Conservation (phyloP, 2,888 invertebrate genomes). For the Diachrysia chrysitis region DNA sequence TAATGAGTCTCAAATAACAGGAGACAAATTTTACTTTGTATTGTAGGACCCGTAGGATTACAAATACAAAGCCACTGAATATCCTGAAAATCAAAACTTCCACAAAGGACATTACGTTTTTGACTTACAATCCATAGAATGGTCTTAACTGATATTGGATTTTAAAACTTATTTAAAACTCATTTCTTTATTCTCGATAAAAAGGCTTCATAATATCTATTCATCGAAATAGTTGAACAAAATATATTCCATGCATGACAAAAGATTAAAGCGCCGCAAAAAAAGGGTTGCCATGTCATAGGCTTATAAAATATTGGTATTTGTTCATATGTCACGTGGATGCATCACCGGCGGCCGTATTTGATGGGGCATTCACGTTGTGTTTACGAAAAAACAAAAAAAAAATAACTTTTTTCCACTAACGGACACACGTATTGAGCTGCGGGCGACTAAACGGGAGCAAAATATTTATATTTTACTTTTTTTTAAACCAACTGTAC, state of each 20-base stretch:
- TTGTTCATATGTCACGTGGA: slow-evolving; percentile 39
- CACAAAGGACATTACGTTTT: too few relatives aligned
- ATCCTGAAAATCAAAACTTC: too few relatives aligned
- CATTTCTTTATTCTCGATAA: background rate
- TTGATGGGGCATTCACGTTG: slow-evolving; percentile 43
- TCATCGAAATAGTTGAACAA: background rate
- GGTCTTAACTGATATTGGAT: too few relatives aligned
- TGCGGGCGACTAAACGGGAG: slow-evolving; percentile 39
- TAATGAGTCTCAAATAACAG: too few relatives aligned
- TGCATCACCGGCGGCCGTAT: slow-evolving; percentile 41
- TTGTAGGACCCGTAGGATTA: too few relatives aligned
- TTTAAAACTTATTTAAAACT: too few relatives aligned
- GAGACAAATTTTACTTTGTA: too few relatives aligned
- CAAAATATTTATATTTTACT: slow-evolving; percentile 26
- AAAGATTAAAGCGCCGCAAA: slow-evolving; percentile 37
- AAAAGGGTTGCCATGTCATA: slow-evolving; percentile 17
- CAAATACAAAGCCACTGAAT: too few relatives aligned
- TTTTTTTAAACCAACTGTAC: slow-evolving; percentile 35
- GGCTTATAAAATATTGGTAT: slow-evolving; percentile 42
- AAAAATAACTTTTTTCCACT: slow-evolving; percentile 26
- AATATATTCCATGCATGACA: slow-evolving; percentile 19
- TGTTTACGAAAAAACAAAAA: slow-evolving; percentile 28
- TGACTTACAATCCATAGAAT: too few relatives aligned
- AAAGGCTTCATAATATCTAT: background rate
- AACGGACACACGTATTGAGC: slow-evolving; percentile 43